Base-by-base conservation (phyloP, 2,113 vertebrate genomes). In the Numida meleagris region DNA sequence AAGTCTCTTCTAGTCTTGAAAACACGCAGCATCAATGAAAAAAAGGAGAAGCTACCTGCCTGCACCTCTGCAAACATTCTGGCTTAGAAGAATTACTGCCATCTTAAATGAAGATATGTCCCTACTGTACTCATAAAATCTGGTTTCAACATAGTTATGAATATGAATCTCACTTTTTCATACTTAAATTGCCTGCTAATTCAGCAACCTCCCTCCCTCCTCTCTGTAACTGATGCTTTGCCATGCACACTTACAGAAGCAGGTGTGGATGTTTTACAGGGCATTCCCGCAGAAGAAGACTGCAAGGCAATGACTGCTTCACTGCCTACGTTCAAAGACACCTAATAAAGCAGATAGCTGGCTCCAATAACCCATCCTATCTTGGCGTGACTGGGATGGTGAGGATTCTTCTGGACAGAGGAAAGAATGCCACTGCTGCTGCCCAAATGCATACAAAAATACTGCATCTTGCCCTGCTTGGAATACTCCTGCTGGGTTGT, bases 151-250 rank as follows among this genome's bases (percentile, higher is more conserved):
- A 0, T 42, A 94, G 70, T 75, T 90, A 86, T 34, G 51, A 67
- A 75, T 58, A 95, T 5, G 38, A 88, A 90, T 51, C 51, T 95
- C 48, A 68, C 46, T 89, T 90, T 73, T 91, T 73, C 76, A 92
- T 61, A 80, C 73, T 61, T 29, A 88, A 91, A 78, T 13, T 84
- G 46, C 12, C 77, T 84, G 73, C 53, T 93, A 51, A 92, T 86
- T 72, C 81, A 91, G 82, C 76, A 95, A 86, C 15, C 17, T 82
- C 66, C 36, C 63, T 74, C 51, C 71, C 17, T 79, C 24, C 0
- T 0, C 76, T 77, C 42, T 5, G 25, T 71, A 93, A 70, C 90
- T 38, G 68, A 61, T 20, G 51, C 43, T 93, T 77, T 57, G 65
- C 85, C 61, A 75, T 8, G 57, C 48, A 57, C 43, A 42, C 38